A percentile compares a stretch with the other conserved stretches of the same genome.
phyloP scores from a whole-genome alignment of 1,140 invertebrate genomes.

The Neuroterus valhalla region DNA sequence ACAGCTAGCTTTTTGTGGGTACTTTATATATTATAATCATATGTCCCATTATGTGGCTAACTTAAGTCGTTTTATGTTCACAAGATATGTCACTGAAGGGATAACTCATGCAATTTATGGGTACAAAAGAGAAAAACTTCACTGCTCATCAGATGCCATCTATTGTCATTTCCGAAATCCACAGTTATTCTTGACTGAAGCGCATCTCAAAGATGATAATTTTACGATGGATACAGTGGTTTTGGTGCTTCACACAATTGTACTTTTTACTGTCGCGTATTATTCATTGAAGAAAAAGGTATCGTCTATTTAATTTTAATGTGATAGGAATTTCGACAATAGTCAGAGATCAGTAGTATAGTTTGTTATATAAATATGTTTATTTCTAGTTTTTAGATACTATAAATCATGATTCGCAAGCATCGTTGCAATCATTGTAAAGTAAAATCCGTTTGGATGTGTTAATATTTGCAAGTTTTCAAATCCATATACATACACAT shows the following conservation, averaged over 20 bases:
- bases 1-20: conserved; percentile 9
- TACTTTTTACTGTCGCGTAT: background rate
- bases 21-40: conserved; percentile 12
- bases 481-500: too few species aligned
- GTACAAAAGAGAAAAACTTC: background rate
- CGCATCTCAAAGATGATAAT: background rate
- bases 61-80: background rate
- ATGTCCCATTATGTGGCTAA: background rate
- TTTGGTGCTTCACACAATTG: background rate
- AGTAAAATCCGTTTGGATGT: too few species aligned
- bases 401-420: too few species aligned
- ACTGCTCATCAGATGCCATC: background rate
- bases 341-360: too few species aligned
- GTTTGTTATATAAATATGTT: too few species aligned
- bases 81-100: background rate
- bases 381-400: too few species aligned
- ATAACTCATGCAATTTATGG: background rate
- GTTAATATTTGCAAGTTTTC: too few species aligned
- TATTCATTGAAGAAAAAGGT: conserved; percentile 11
- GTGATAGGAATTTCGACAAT: too few species aligned
- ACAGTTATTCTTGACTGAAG: background rate
- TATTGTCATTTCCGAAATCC: conserved; percentile 7
- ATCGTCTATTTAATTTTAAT: background rate
- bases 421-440: too few species aligned
- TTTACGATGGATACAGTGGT: background rate